A percentile compares a stretch with the other conserved stretches of the same genome.
Evolutionary conservation across 2,888 invertebrate genomes (phyloP).

Genomic region (Chloroclysta siterata): DNA sequence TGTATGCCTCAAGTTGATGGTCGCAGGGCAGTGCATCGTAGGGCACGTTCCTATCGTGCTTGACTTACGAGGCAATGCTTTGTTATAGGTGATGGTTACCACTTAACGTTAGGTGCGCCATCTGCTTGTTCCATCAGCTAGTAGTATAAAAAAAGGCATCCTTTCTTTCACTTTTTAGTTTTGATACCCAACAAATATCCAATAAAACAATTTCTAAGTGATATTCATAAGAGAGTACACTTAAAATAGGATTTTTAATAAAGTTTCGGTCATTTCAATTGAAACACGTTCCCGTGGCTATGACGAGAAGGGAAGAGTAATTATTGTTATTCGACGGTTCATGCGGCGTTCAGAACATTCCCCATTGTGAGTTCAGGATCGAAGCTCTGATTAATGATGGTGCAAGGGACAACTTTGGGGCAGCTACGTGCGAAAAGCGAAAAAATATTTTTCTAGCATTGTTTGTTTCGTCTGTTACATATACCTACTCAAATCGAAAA

Average conservation of each 20-base stretch:
- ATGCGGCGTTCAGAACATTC: constrained; percentile 73
- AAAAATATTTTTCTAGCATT: constrained; percentile 41
- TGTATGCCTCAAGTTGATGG: too few species aligned
- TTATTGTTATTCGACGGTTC: constrained; percentile 83
- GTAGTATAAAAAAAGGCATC: too few species aligned
- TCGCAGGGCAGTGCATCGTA: too few species aligned
- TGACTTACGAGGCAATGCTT: too few species aligned
- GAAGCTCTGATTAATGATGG: constrained; percentile 82
- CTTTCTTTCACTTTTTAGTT: too few species aligned
- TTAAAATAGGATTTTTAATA: not conserved
- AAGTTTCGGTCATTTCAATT: constrained; percentile 11
- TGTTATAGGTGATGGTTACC: too few species aligned
- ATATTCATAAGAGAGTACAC: too few species aligned
- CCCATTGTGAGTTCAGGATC: constrained; percentile 83
- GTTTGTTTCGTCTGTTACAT: constrained; percentile 8
- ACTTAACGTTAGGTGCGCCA: too few species aligned
- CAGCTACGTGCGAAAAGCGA: constrained; percentile 45
- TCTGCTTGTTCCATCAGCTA: too few species aligned
- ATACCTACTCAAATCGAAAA: not conserved
- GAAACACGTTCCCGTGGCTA: constrained; percentile 47
- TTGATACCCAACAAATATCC: too few species aligned
- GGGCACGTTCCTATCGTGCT: too few species aligned
- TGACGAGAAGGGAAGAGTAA: constrained; percentile 72
- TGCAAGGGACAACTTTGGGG: constrained; percentile 67
- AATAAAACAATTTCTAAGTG: too few species aligned